Conservation (phyloP, 2,113 vertebrate species). For the Campylomormyrus tamandua region DNA sequence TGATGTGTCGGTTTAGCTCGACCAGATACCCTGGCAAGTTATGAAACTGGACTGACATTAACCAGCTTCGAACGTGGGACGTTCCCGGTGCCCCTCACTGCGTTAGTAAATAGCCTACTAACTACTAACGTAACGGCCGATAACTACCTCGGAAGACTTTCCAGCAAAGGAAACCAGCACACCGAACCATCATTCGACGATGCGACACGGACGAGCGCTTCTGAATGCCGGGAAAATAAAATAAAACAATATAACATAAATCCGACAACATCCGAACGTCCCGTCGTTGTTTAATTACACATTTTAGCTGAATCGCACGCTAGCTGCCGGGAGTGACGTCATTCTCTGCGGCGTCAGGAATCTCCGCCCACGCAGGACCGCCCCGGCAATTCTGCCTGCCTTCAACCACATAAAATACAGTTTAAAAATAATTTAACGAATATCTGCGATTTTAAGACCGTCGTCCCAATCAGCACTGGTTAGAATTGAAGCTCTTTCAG, state of each 20-base stretch:
- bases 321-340: conserved; percentile 17
- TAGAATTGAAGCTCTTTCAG: neutral
- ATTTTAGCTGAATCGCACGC: neutral
- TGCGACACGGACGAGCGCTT: neutral
- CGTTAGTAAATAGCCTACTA: conserved; percentile 4
- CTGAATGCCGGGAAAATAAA: neutral
- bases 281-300: neutral
- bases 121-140: neutral
- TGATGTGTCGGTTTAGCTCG: neutral
- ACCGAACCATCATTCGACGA: neutral
- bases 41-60: neutral
- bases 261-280: neutral
- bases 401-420: neutral
- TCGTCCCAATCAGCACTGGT: neutral
- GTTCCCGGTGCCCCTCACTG: neutral
- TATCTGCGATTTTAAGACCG: neutral
- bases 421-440: neutral
- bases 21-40: neutral
- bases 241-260: neutral
- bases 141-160: conserved; percentile 14
- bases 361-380: neutral
- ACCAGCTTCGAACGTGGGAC: no score
- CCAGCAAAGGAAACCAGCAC: neutral
- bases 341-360: neutral
- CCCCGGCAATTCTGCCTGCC: neutral